A percentile compares a stretch with the other conserved stretches of the same genome.
Evolutionary conservation across 1,140 invertebrate genomes (phyloP).

Genomic region (Drosophila yakuba): DNA sequence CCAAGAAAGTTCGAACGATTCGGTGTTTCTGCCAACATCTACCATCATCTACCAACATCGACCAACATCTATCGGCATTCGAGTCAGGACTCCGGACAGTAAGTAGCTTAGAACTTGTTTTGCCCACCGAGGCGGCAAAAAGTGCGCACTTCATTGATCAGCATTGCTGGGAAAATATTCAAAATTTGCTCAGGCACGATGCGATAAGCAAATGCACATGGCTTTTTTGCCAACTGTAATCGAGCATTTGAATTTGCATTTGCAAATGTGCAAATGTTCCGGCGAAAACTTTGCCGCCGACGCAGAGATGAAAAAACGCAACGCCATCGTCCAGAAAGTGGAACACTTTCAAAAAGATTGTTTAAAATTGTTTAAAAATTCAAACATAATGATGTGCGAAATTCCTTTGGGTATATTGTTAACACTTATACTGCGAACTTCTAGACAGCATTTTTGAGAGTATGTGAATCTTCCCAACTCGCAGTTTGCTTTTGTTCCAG

Average conservation of each 20-base stretch:
- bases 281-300: constrained; percentile 53
- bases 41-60: constrained; percentile 5
- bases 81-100: constrained; percentile 19
- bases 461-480: too few species aligned
- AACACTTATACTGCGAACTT: background rate
- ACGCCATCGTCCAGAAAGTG: constrained; percentile 24
- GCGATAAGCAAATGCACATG: constrained; percentile 68
- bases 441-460: background rate
- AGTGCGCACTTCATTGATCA: constrained; percentile 69
- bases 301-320: constrained; percentile 22
- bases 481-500: background rate
- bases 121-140: constrained; percentile 36
- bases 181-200: constrained; percentile 66
- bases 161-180: constrained; percentile 54
- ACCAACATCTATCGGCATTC: constrained; percentile 9
- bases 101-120: constrained; percentile 69
- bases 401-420: too few species aligned
- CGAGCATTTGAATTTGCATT: constrained; percentile 74
- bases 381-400: too few species aligned
- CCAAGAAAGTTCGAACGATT: constrained; percentile 13
- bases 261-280: constrained; percentile 22
- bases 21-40: constrained; percentile 12
- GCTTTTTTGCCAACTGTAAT: constrained; percentile 54
- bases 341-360: background rate
- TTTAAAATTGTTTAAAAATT: too few species aligned